phyloP scores from a whole-genome alignment of 2,888 invertebrate genomes.

The Iselma pallidipennis region DNA sequence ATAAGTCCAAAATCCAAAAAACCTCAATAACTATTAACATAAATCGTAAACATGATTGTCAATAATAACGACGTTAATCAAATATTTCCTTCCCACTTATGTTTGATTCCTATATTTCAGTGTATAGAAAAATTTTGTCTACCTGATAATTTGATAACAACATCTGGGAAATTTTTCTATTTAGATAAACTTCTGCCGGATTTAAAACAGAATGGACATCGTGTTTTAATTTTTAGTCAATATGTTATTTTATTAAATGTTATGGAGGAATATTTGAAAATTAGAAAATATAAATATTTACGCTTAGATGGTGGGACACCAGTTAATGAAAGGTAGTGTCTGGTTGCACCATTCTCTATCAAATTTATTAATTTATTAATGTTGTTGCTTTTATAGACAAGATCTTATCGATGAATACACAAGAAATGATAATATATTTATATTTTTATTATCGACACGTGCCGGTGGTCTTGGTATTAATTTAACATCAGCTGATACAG shows the following conservation, averaged over 20 bases:
- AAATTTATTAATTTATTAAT: background rate
- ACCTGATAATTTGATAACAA: slow-evolving; percentile 71
- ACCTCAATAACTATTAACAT: too few relatives aligned
- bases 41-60: too few relatives aligned
- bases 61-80: too few relatives aligned
- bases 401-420: slow-evolving; percentile 89
- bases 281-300: slow-evolving; percentile 73
- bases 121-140: slow-evolving; percentile 65
- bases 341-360: background rate
- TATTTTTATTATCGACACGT: slow-evolving; percentile 89
- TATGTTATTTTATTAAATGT: slow-evolving; percentile 95
- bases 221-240: slow-evolving; percentile 94
- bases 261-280: slow-evolving; percentile 82
- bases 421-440: slow-evolving; percentile 75
- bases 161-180: slow-evolving; percentile 85
- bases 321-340: slow-evolving; percentile 72
- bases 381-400: slow-evolving; percentile 66
- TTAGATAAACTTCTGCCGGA: slow-evolving; percentile 77
- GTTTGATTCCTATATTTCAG: slow-evolving; percentile 56
- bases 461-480: slow-evolving; percentile 97
- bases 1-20: too few relatives aligned
- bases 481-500: slow-evolving; percentile 91
- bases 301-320: slow-evolving; percentile 91
- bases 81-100: too few relatives aligned
- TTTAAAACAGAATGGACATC: slow-evolving; percentile 73